Conservation (phyloP, 2,797 vertebrate genomes). For the Macrochelys suwanniensis region DNA sequence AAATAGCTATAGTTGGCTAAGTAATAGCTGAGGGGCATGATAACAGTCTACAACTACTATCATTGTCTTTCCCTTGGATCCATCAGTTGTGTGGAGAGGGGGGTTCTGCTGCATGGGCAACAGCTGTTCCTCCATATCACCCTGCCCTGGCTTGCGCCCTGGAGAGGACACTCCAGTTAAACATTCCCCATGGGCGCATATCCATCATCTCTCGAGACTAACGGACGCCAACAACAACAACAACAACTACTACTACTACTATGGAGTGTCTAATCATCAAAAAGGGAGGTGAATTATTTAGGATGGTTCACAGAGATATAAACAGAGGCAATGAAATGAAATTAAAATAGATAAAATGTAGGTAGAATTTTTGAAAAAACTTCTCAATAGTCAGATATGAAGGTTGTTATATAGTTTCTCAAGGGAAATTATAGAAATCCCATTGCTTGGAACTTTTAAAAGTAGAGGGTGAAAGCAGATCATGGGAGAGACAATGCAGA, state of each 20-base stretch:
- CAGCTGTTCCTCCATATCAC: too few relatives aligned
- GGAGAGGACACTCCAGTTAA: too few relatives aligned
- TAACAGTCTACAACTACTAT: constrained; percentile 1
- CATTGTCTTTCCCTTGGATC: too few relatives aligned
- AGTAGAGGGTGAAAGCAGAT: neutral
- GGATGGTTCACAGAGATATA: neutral
- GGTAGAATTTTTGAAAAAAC: neutral
- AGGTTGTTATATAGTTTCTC: neutral
- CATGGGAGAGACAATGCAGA: neutral
- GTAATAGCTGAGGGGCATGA: constrained; percentile 33
- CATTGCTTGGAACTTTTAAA: constrained; percentile 24
- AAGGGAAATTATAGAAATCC: neutral
- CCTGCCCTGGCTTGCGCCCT: too few relatives aligned
- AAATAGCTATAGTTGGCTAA: neutral
- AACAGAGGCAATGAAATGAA: neutral
- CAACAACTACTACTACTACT: constrained; percentile 22
- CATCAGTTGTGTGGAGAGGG: too few relatives aligned
- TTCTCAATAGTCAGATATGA: rapidly evolving
- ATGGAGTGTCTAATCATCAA: neutral
- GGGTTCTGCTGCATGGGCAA: too few relatives aligned
- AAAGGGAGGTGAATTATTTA: neutral
- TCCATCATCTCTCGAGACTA: too few relatives aligned
- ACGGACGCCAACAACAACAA: too few relatives aligned
- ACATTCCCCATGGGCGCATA: too few relatives aligned
- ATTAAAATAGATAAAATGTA: neutral